phyloP scores from a whole-genome alignment of 1,140 invertebrate species.

The Ericerus pela region DNA sequence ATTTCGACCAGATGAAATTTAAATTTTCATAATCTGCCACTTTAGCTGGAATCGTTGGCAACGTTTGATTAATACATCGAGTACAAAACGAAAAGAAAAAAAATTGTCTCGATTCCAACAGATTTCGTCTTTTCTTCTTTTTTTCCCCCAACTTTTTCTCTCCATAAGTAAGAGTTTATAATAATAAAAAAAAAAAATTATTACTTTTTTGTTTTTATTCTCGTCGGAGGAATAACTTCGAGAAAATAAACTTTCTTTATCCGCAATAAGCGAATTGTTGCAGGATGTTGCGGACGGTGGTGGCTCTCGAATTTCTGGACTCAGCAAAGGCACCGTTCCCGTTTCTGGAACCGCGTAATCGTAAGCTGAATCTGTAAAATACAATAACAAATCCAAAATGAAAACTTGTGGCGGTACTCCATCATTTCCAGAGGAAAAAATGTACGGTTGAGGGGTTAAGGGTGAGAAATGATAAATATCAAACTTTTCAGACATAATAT shows the following conservation, averaged over 20 bases:
- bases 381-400: not conserved
- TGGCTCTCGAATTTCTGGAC: slow-evolving; percentile 24
- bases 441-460: not conserved
- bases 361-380: slow-evolving; percentile 32
- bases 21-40: too few relatives aligned
- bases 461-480: not conserved
- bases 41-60: too few relatives aligned
- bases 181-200: too few relatives aligned
- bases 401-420: not conserved
- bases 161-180: too few relatives aligned
- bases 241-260: slow-evolving; percentile 14
- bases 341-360: slow-evolving; percentile 62
- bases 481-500: not conserved
- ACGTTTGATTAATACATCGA: too few relatives aligned
- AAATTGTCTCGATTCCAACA: too few relatives aligned
- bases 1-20: too few relatives aligned
- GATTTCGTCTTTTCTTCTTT: too few relatives aligned
- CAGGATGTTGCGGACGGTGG: slow-evolving; percentile 27
- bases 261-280: slow-evolving; percentile 4
- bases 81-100: too few relatives aligned
- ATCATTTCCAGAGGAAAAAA: not conserved
- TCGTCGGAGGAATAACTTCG: slow-evolving; percentile 16
- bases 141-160: too few relatives aligned
- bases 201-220: slow-evolving; percentile 13
- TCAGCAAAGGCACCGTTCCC: slow-evolving; percentile 47